Evolutionary conservation across 2,888 invertebrate genomes (phyloP), one percentile per base, ranked within the genome.

Genomic region (Encarsia formosa): DNA sequence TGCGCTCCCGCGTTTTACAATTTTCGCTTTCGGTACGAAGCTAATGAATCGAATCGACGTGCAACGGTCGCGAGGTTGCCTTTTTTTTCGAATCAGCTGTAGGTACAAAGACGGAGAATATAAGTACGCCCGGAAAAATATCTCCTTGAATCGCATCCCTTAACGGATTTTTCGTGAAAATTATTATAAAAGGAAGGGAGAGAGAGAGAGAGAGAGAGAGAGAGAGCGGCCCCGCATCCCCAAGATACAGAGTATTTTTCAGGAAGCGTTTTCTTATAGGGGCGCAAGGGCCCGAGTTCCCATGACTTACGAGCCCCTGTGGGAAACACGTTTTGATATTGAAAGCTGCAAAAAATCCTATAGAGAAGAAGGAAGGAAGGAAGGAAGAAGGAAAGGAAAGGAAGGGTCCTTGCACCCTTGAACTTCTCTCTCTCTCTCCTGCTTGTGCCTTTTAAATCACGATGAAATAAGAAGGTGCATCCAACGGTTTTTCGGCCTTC

Each of bases 301-400:
- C 56, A 56, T 56, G 56, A 56, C 56, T 50, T 53, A 51, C 34
- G 37, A 37, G 23, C 63, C 61, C 60, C 67, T 72, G 68, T 72
- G 73, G 68, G 73, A 72, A 72, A 73, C 62, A 62, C 59, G 59
- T 70, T 71, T 69, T 71, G 68, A 69, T 67, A 71, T 69, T 66
- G 64, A 65, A 65, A 60, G 61, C 56, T 63, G 68, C 65, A 68
- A 71, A 70, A 67, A 61, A 61, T 65, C 54, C 48, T 58, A 9
- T 42, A 11, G 29, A 35, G 18, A 39, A 59, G 57, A 15, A 13
- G n/a, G n/a, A 22, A 31, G 34, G 41, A 44, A 49, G 41, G 45
- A 54, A 53, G 48, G 43, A 53, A 53, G 48, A n/a, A n/a, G n/a
- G n/a, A n/a, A n/a, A n/a, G n/a, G n/a, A n/a, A n/a, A n/a, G n/a